Base-by-base conservation (phyloP, 2,888 invertebrate genomes). In the Hartigia nigra region DNA sequence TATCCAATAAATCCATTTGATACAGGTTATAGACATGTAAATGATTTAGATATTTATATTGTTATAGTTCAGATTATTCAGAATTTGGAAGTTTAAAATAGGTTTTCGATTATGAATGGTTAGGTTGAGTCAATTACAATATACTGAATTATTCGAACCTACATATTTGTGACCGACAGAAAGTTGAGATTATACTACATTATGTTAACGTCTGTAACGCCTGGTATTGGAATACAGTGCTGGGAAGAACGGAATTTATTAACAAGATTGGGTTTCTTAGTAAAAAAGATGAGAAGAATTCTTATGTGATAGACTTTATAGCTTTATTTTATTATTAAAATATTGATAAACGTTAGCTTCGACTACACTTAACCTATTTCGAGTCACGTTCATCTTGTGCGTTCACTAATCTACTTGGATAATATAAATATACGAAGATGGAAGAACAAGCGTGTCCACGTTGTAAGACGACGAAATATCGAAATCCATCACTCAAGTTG, bases 381-480 rank as follows among this genome's bases (percentile, higher is more conserved):
- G 14, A 55, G 55, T 55, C 55, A 55, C 55, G 14, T 55, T 23
- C 23, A 14, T 39, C 34, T 23, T 39, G 39, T 39, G 39, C 39
- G 14, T 39, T 39, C 39, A 14, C 14, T 14, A 39, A 14, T 39
- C 55, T 55, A 55, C 23, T 9, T 55, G 23, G 55, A 55, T 55
- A 55, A 23, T 55, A 9, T 23, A 55, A 55, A 55, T 55, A 55
- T 55, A 55, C 23, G 55, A 86, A 79, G 80, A 96, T 96, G 96
- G 96, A 96, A 84, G 97, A 97, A 87, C 95, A 96, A 92, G 96
- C 95, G 37, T 98, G 99, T 93, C 98, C 98, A 82, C 95, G 98
- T 92, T 99, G 99, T 93, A 98, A 98, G 93, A 98, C 98, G 70
- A 98, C 95, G 75, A 99, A 99, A 93, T 99, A 98, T 91, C 95